Conservation (phyloP, 2,113 vertebrate genomes). For the Nymphicus hollandicus region DNA sequence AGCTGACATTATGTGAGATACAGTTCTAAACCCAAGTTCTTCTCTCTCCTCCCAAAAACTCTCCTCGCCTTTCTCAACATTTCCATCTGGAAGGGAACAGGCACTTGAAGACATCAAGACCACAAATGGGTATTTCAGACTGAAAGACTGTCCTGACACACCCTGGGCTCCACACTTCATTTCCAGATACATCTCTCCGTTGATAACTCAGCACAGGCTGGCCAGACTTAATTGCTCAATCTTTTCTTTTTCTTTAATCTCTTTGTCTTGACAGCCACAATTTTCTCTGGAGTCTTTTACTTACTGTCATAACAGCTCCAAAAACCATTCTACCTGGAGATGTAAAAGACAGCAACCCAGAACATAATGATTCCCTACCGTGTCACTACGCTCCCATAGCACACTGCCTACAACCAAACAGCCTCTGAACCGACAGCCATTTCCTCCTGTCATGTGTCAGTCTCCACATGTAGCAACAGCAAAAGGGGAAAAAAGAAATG, state of each 20-base stretch:
- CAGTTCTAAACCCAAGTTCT: neutral
- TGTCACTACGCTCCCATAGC: neutral
- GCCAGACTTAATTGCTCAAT: neutral
- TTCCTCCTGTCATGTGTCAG: neutral
- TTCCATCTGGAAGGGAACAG: neutral
- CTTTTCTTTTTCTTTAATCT: neutral
- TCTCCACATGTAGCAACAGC: neutral
- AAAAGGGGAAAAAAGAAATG: fast-evolving
- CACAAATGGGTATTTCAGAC: neutral
- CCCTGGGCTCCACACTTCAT: neutral
- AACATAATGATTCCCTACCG: neutral
- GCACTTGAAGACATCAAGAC: neutral
- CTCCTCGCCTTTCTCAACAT: neutral
- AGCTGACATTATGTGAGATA: neutral
- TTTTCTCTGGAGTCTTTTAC: neutral
- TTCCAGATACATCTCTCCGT: neutral
- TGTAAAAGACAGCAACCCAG: neutral
- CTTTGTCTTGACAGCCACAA: neutral
- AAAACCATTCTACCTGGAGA: neutral
- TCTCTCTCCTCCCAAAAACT: neutral
- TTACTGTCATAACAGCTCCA: neutral
- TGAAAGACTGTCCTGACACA: neutral
- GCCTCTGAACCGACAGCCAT: neutral
- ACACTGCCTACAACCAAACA: neutral
- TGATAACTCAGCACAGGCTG: neutral